Base-by-base conservation (phyloP, 2,113 vertebrate species). In the Otis tarda region DNA sequence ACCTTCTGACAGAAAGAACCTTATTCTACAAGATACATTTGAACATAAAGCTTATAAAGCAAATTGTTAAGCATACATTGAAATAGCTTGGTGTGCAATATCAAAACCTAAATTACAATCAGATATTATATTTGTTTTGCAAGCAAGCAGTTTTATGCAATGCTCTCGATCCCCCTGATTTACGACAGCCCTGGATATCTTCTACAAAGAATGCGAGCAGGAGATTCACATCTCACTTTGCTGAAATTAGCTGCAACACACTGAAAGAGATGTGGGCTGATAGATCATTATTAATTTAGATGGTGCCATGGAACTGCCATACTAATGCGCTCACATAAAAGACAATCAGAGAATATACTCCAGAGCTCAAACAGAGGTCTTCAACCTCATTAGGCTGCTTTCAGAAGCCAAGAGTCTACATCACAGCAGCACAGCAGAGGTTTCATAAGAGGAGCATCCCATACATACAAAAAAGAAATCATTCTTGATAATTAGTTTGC, bases 241-340 rank as follows among this genome's bases (percentile, higher is more conserved):
- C 83, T 97, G 91, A 97, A 97, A 98, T 98, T 94, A 97, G 82
- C 70, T 86, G 84, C 87, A 97, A 95, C 50, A n/a, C 10, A 74
- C 78, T 92, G 64, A 92, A 95, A 97, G 52, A 93, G 76, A 81
- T 81, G 95, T 94, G 95, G 56, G 85, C 93, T 93, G 91, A 96
- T 81, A 97, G 90, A 97, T 96, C 81, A 93, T 94, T 94, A 95
- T 95, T 97, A 90, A 97, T 97, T 97, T 95, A 96, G 92, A 83
- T 14, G 49, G 78, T 92, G 83, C 71, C 75, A 94, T 16, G 35
- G 83, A 97, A 69, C 78, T 90, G 87, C 83, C 94, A 96, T 87
- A 90, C 68, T 95, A 93, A 96, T 90, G 83, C 4, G 14, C 61
- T 96, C 68, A 91, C 75, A 93, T 88, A 90, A 96, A 95, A 96